Percentiles rank a stretch among this genome's conserved stretches.
Conservation (phyloP, 2,113 vertebrate species). For the Sylvia atricapilla region DNA sequence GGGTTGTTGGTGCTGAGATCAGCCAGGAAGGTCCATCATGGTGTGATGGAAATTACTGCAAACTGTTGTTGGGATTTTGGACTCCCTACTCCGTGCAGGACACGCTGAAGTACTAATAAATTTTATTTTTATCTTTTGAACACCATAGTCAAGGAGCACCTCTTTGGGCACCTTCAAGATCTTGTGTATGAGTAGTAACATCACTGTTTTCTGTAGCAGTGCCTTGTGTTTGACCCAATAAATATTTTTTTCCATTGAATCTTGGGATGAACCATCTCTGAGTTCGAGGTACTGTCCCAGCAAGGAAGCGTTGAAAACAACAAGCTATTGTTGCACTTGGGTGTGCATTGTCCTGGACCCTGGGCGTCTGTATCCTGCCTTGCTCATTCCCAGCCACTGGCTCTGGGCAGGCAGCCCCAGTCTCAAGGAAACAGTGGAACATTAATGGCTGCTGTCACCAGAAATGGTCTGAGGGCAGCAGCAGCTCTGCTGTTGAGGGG, state of each 20-base stretch:
- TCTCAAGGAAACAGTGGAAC: background rate
- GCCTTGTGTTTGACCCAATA: background rate
- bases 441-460: background rate
- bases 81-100: rapidly evolving
- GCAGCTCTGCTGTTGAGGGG: background rate
- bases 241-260: background rate
- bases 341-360: background rate
- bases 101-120: rapidly evolving
- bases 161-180: background rate
- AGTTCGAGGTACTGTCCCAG: background rate
- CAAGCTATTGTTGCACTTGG: conserved; percentile 12
- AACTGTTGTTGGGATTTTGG: background rate
- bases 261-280: background rate
- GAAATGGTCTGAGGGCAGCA: background rate
- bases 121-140: background rate
- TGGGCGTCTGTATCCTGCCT: conserved; percentile 22
- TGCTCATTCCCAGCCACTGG: rapidly evolving
- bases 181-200: background rate
- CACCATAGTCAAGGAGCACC: rapidly evolving
- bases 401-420: background rate
- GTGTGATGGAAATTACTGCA: background rate
- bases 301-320: conserved; percentile 40
- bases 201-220: background rate
- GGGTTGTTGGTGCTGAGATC: background rate
- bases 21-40: background rate